Percentiles rank a stretch among this genome's conserved stretches.
Evolutionary conservation across 2,113 vertebrate species (phyloP).

Genomic region (Notiomystis cincta): DNA sequence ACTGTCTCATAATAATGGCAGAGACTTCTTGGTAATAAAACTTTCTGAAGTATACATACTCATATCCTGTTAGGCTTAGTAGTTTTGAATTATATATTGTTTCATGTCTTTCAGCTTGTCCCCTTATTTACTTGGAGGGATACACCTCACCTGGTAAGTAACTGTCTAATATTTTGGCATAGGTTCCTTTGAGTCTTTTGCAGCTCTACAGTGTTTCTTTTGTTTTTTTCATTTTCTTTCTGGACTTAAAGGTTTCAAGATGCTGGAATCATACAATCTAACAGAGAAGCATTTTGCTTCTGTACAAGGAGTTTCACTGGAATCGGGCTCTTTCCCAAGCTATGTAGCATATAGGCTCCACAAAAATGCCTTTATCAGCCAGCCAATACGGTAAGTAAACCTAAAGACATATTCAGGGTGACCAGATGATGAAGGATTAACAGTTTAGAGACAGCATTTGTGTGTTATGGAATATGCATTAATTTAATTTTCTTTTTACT

Average conservation of each 20-base stretch:
- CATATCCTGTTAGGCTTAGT: neutral
- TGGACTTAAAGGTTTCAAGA: slow-evolving; percentile 85
- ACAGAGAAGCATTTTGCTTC: slow-evolving; percentile 89
- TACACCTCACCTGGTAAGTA: slow-evolving; percentile 92
- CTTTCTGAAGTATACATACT: neutral
- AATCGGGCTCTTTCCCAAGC: slow-evolving; percentile 93
- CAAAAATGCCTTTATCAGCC: slow-evolving; percentile 86
- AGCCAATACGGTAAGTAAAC: slow-evolving; percentile 84
- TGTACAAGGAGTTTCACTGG: slow-evolving; percentile 88
- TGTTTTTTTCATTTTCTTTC: neutral
- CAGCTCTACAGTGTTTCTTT: neutral
- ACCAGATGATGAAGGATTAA: neutral
- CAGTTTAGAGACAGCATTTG: neutral
- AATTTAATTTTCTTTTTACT: neutral
- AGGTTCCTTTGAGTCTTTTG: neutral
- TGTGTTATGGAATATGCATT: neutral
- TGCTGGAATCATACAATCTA: slow-evolving; percentile 95
- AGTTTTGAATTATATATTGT: neutral
- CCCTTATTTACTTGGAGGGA: slow-evolving; percentile 93
- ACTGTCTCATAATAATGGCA: neutral
- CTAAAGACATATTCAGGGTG: neutral
- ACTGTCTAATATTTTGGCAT: neutral
- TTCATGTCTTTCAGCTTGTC: slow-evolving; percentile 82
- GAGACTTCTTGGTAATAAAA: neutral
- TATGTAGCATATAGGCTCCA: slow-evolving; percentile 88